Base-by-base conservation (phyloP, 2,888 invertebrate species). In the Drosophila cyrtoloma region DNA sequence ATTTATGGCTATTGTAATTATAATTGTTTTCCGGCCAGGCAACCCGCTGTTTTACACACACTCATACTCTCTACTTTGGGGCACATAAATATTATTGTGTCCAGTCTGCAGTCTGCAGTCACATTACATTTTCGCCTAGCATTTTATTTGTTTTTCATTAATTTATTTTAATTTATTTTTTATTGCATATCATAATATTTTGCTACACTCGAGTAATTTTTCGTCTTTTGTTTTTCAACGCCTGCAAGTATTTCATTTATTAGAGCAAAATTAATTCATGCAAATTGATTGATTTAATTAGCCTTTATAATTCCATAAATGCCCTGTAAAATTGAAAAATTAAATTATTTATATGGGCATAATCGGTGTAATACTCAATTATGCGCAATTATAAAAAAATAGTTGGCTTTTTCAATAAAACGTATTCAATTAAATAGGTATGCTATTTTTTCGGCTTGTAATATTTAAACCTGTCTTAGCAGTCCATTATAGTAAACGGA, bases 1-100 rank as follows among this genome's bases (percentile, higher is more conserved):
- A 88, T 86, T 86, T 84, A 86, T 86, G 84, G 70, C 79, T 65
- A 77, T 84, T 84, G 78, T 84, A 78, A 88, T 88, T 88, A 86
- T 82, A 86, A 84, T 86, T 84, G 78, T 69, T 73, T 73, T 73
- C 50, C 52, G 63, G 52, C 56, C 59, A 60, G 47, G 32, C 75
- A 53, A 37, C 71, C 37, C 52, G 57, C 56, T 64, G 56, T 19
- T 57, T 61, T 56, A 47, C 65, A 78, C 47, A 50, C 62, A 42
- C 32, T 19, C 70, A 62, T 26, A 60, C 39, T 51, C 52, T 52
- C 5, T n/a, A 50, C 53, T 59, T 66, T 58, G 55, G 35, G 56
- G 44, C 39, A 47, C 59, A 75, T 67, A 71, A 71, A 63, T 76
- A 71, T 71, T 78, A 59, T 60, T 66, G 42, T 66, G 52, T 19